Evolutionary conservation across 2,888 invertebrate genomes (phyloP), one percentile per base, ranked within the genome.

Genomic region (Tinea pellionella): DNA sequence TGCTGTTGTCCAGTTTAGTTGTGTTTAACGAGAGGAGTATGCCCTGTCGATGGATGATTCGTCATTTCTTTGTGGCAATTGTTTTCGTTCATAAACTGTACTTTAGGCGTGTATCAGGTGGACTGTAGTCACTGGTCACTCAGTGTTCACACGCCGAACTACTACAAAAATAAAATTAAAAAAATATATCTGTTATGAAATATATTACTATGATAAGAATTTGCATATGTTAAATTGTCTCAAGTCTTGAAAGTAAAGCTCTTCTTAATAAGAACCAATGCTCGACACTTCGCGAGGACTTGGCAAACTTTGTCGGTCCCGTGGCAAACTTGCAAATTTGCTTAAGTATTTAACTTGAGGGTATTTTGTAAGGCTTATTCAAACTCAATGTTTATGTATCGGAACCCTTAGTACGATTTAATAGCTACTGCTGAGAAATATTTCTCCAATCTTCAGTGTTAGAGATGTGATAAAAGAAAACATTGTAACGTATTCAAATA

Each of bases 291-390:
- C 57, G 15, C 15, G 16, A 16, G 15, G 19, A 41, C 56, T 41
- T 24, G 12, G 61, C 9, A 64, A 65, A 63, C 62, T 63, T 62
- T 55, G 56, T 53, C 60, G 32, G 60, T 16, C 30, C 19, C 58
- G 43, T 24, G 29, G 32, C 43, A 58, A 67, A 65, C 65, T 66
- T 63, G 64, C 64, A 66, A 67, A 67, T 67, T 65, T 66, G 64
- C 64, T 66, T 65, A 67, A 66, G 66, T 66, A 67, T 65, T 67
- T 65, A 65, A 43, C 59, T 65, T 60, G 64, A 61, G 63, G 62
- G 64, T 61, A 62, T 65, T 63, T 62, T 63, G 61, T 62, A 47
- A 37, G 64, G 66, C 65, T 66, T 65, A 67, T 62, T 57, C 60
- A 42, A 62, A 60, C 24, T 62, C 59, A 18, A 59, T 59, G 59